A percentile compares a stretch with the other conserved stretches of the same genome.
These are phyloP conservation scores for Marisa cornuarietis DNA, from an alignment of 1,140 invertebrate species.

Conservation along the genomic window DNA sequence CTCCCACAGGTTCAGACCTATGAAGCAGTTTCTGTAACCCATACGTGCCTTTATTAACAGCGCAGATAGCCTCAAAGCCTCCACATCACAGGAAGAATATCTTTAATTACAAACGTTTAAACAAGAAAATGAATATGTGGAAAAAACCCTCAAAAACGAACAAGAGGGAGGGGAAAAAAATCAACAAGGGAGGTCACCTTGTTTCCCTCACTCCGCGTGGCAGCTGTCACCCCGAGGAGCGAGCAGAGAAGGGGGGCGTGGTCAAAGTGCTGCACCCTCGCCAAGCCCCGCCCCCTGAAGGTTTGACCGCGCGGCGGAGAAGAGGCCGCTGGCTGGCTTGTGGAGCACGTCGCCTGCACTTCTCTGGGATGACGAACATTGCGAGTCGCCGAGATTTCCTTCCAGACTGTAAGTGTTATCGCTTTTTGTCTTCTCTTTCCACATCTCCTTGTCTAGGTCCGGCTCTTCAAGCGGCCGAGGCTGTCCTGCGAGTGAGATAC, in stretches of 20 bases:
- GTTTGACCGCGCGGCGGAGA: background rate
- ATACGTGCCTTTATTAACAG: no score
- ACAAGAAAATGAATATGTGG: no score
- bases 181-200: background rate
- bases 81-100: no score
- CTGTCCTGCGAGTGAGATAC: no score
- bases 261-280: background rate
- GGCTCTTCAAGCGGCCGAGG: no score
- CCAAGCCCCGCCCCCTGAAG: background rate
- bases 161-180: background rate
- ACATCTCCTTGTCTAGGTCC: background rate
- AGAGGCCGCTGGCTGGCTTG: no score
- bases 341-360: no score
- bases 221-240: background rate
- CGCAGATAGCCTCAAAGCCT: no score
- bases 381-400: background rate
- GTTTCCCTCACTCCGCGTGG: background rate
- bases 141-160: background rate
- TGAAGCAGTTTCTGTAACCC: no score
- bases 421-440: constrained; percentile 3
- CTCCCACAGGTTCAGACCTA: no score
- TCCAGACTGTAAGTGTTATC: constrained; percentile 12
- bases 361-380: no score
- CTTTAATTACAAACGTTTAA: no score
- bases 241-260: background rate